Base-by-base conservation (phyloP, 2,888 invertebrate species). In the Malthinus flaveolus region DNA sequence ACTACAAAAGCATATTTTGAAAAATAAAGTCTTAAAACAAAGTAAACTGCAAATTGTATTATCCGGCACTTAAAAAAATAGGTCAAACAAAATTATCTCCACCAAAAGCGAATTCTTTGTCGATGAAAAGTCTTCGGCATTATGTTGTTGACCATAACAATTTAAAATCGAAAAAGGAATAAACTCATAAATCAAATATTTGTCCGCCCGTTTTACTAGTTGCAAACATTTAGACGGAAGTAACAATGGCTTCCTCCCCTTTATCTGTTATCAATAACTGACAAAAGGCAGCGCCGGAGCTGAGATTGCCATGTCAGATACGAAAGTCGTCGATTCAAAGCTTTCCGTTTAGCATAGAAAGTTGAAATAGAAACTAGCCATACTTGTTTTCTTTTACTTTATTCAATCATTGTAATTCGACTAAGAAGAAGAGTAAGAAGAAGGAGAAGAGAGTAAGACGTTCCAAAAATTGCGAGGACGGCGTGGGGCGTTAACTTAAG, bases 241-340 rank as follows among this genome's bases (percentile, higher is more conserved):
- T 65, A 65, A 68, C 68, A 67, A 68, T 68, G 64, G 65, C 67
- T 66, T 67, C 63, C 66, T 56, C 62, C 65, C 65, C 64, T 67
- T 66, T 68, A 68, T 68, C 66, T 67, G 66, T 68, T 68, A 68
- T 67, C 68, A 68, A 68, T 68, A 68, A 68, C 68, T 68, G 68
- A 63, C 66, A 67, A 68, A 67, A 65, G 62, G 61, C 66, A 65
- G 61, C 60, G 56, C 58, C 59, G 59, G 58, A 61, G 58, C 59
- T 56, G 60, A 63, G 66, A 68, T 66, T 60, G 59, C 62, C 46
- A 61, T 56, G 63, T 65, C 64, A 64, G 67, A 68, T 66, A 63
- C 57, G 50, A 57, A 49, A 54, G 54, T 57, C 49, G 49, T 31
- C 37, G 53, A 48, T 54, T 59, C 55, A 52, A 56, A 62, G 62